phyloP scores from a whole-genome alignment of 2,113 vertebrate genomes.

The Xenus cinereus region DNA sequence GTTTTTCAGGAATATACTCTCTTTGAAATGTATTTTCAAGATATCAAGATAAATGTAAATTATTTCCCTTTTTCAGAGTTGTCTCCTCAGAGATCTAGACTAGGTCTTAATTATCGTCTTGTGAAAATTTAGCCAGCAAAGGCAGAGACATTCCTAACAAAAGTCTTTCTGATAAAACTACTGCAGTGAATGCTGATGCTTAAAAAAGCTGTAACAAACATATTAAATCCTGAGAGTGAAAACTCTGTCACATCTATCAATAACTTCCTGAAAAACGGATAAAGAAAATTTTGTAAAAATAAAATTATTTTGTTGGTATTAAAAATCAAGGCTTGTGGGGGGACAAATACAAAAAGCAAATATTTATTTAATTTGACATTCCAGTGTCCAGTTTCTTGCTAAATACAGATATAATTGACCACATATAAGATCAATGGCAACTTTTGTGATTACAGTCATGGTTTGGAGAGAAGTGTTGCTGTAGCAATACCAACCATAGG shows the following conservation, averaged over 20 bases:
- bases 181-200: neutral
- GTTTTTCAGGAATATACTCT: neutral
- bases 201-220: neutral
- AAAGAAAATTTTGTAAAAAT: neutral
- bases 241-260: neutral
- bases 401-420: neutral
- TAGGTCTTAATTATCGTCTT: neutral
- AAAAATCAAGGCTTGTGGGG: neutral
- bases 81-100: neutral
- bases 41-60: neutral
- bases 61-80: neutral
- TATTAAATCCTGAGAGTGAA: neutral
- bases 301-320: neutral
- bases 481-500: neutral
- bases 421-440: neutral
- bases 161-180: neutral
- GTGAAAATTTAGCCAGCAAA: neutral
- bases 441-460: neutral
- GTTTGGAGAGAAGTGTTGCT: slow-evolving; percentile 14
- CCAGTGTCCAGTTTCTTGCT: neutral
- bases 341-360: neutral
- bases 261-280: neutral
- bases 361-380: neutral
- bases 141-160: neutral
- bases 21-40: neutral